phyloP scores from a whole-genome alignment of 92 coral and sea anemone genomes.

The Epizoanthus fatuus region DNA sequence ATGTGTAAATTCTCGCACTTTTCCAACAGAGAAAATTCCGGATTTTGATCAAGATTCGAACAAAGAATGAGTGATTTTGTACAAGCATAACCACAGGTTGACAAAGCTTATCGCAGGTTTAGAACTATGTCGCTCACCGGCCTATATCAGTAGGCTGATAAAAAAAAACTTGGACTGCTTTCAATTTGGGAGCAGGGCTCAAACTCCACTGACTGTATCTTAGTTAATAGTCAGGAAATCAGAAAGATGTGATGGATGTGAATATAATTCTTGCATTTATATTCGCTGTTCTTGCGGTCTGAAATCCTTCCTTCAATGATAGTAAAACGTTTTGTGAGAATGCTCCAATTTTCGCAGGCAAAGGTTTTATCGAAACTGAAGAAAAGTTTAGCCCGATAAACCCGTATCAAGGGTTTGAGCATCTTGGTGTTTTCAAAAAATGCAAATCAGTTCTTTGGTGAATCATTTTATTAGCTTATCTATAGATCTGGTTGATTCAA shows the following conservation, averaged over 20 bases:
- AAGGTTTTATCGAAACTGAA: neutral
- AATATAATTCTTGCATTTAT: constrained; percentile 18
- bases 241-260: constrained; percentile 28
- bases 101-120: neutral
- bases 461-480: neutral
- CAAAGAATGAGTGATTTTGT: neutral
- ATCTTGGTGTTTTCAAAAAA: too few species aligned
- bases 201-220: neutral
- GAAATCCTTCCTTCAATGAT: neutral
- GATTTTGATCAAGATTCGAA: constrained; percentile 2
- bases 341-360: neutral
- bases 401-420: too few species aligned
- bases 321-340: neutral
- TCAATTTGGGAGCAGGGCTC: constrained; percentile 8
- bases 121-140: neutral
- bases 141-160: constrained; percentile 13
- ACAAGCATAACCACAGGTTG: neutral
- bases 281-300: constrained; percentile 4
- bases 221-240: constrained; percentile 6
- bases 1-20: constrained; percentile 44
- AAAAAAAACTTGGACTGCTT: constrained; percentile 26
- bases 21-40: constrained; percentile 15
- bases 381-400: too few species aligned
- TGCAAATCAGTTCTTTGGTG: too few species aligned
- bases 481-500: neutral